These are phyloP conservation scores for Paelopatides confundens DNA, from an alignment of 53 echinoderm and acorn worm genomes.

Conservation along the genomic window DNA sequence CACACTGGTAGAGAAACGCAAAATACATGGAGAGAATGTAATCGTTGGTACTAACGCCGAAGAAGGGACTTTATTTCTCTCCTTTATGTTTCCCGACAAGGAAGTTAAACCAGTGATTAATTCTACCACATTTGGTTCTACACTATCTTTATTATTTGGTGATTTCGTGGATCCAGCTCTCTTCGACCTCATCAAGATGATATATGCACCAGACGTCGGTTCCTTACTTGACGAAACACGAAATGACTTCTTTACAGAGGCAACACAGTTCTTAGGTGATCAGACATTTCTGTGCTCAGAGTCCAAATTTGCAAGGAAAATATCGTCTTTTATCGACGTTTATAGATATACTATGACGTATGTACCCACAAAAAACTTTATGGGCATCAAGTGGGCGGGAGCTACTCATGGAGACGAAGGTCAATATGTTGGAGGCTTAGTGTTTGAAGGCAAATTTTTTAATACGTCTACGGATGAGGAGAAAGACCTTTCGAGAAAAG, in stretches of 20 bases:
- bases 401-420: conserved; percentile 5
- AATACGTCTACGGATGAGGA: not conserved
- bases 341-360: conserved; percentile 34
- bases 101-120: conserved; percentile 3
- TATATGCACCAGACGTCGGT: not conserved
- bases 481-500: not conserved
- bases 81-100: conserved; percentile 34
- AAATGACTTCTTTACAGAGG: conserved; percentile 25
- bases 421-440: not conserved
- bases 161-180: not conserved
- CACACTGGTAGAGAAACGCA: conserved; percentile 11
- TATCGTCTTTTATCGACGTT: not conserved
- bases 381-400: conserved; percentile 6
- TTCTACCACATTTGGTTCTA: not conserved
- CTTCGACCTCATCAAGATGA: not conserved
- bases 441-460: not conserved
- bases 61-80: conserved; percentile 53
- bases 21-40: conserved; percentile 46
- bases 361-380: not conserved
- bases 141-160: not conserved
- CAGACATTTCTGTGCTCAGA: not conserved
- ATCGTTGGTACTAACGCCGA: conserved; percentile 62
- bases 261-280: not conserved
- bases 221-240: not conserved
- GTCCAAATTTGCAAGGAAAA: not conserved